Evolutionary conservation across 2,888 invertebrate genomes (phyloP).

Genomic region (Mythimna pallens): DNA sequence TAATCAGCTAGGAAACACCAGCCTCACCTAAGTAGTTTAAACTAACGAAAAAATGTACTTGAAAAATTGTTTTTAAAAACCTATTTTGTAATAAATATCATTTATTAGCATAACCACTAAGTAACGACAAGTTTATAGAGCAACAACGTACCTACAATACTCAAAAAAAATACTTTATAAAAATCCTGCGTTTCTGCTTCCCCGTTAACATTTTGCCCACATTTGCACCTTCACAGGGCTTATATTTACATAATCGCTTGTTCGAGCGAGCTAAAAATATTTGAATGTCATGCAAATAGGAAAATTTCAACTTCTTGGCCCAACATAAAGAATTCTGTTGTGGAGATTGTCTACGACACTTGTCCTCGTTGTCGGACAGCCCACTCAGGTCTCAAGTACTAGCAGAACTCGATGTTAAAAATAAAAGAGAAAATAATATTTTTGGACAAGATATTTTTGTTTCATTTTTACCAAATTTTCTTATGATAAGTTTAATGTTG

Average conservation of each 20-base stretch:
- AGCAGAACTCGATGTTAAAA: slow-evolving; percentile 70
- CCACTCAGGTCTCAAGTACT: slow-evolving; percentile 66
- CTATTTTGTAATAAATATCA: too few relatives aligned
- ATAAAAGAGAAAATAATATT: slow-evolving; percentile 64
- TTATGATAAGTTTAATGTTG: slow-evolving; percentile 21
- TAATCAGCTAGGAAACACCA: too few relatives aligned
- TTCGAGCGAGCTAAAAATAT: slow-evolving; percentile 59
- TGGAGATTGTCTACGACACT: slow-evolving; percentile 70
- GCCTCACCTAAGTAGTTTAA: too few relatives aligned
- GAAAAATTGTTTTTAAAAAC: too few relatives aligned
- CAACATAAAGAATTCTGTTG: slow-evolving; percentile 69
- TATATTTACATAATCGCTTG: slow-evolving; percentile 50
- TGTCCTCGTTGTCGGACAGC: slow-evolving; percentile 73
- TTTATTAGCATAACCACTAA: slow-evolving; percentile 4
- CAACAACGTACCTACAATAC: not conserved
- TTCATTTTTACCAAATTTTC: slow-evolving; percentile 8
- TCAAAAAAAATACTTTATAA: not conserved
- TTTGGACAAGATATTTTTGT: slow-evolving; percentile 66
- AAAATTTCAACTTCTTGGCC: slow-evolving; percentile 51
- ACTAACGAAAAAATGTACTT: too few relatives aligned
- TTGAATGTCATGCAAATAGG: slow-evolving; percentile 66
- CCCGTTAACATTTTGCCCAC: slow-evolving; percentile 22
- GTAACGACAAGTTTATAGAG: not conserved
- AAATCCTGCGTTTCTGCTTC: not conserved
- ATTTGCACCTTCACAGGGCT: slow-evolving; percentile 24